Base-by-base conservation (phyloP, 37 sponge, comb jelly and placozoan genomes). In the Chondrilla cf. caribensis region DNA sequence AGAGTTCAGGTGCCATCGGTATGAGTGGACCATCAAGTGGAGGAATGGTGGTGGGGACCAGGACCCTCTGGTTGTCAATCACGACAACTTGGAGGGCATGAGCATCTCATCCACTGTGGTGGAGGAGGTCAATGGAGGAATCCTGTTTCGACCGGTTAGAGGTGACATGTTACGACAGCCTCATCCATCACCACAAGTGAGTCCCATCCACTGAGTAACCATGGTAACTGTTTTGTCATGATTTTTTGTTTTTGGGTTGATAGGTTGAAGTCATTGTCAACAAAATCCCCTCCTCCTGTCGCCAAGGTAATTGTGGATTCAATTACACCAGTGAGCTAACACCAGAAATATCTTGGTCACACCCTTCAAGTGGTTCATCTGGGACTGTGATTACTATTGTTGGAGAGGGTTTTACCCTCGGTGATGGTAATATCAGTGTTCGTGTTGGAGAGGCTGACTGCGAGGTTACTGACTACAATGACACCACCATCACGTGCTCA, bases 141-240 rank as follows among this genome's bases (percentile, higher is more conserved):
- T 87, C 29, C 86, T 82, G 79, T 58, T 95, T 2, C 38, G 93
- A 36, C 90, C 90, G 59, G 26, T 95, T 0, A 59, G 90, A 43
- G 93, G 87, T 29, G 95, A 95, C 62, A 95, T 95, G 90, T 81
- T 95, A 17, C 77, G 93, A 29, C 66, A 81, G 25, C 88, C 93
- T n/a, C 36, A 89, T n/a, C 14, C 18, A 26, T n/a, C 40, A n/a
- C 93, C 95, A 70, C 95, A 95, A 85, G 93, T 84, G 24, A 54
- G 80, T 43, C 0, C 17, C 11, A 54, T n/a, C 6, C 35, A 25
- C 11, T 21, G 6, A 11, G 54, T 77, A 58, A 29, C 64, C 29
- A 62, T 29, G 15, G 64, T 15, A 62, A 28, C 29, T 19, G 6
- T 29, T 40, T 36, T 36, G 22, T 29, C 60, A 51, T 22, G 24